A percentile compares a stretch with the other conserved stretches of the same genome.
phyloP scores from a whole-genome alignment of 2,888 invertebrate genomes.

The Rhabditoides inermis region DNA sequence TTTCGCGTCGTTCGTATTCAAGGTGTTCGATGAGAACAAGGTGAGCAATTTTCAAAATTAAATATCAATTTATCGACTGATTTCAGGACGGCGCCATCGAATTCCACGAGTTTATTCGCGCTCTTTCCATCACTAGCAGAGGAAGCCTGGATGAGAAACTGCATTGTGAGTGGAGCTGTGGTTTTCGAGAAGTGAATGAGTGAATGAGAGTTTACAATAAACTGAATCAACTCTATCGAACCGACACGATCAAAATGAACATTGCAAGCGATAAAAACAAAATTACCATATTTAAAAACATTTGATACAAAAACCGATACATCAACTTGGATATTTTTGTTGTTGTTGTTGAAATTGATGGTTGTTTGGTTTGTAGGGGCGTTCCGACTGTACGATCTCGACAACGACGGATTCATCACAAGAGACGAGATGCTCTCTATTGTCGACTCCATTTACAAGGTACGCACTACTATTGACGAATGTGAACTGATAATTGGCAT shows the following conservation, averaged over 20 bases:
- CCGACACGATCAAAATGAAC: too few species aligned
- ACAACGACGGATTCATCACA: constrained; percentile 89
- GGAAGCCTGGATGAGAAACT: constrained; percentile 96
- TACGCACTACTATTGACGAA: constrained; percentile 64
- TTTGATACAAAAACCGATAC: not conserved
- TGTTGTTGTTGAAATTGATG: not conserved
- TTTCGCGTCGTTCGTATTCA: constrained; percentile 92
- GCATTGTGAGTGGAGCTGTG: constrained; percentile 67
- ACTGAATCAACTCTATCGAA: too few species aligned
- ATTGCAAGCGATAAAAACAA: not conserved
- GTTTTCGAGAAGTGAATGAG: not conserved
- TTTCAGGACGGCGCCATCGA: constrained; percentile 93
- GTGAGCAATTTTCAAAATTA: constrained; percentile 62
- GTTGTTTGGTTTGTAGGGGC: constrained; percentile 69
- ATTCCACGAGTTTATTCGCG: constrained; percentile 96
- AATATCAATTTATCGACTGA: not conserved
- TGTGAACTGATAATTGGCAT: constrained; percentile 1
- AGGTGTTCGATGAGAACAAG: constrained; percentile 96
- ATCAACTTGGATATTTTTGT: not conserved
- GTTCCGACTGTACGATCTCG: constrained; percentile 85
- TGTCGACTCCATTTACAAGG: constrained; percentile 94
- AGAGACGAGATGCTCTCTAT: constrained; percentile 93
- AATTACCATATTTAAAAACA: not conserved
- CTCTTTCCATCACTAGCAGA: constrained; percentile 92
- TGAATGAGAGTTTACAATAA: too few species aligned